Base-by-base conservation (phyloP, 2,113 vertebrate genomes). In the Acinonyx jubatus region DNA sequence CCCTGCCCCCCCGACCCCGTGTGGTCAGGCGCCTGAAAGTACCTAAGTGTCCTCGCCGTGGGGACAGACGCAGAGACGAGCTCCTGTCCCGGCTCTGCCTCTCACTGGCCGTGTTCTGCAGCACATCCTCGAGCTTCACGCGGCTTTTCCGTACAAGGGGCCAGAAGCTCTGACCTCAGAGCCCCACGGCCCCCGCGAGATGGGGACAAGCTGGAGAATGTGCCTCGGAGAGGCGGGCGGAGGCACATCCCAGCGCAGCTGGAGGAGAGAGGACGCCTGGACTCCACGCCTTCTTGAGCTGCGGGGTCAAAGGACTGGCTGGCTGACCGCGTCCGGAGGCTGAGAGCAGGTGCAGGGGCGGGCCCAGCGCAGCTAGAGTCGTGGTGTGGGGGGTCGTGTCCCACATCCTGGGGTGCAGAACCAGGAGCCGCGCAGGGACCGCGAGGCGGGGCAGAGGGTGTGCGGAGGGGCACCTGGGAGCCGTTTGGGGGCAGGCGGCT, bases 21-120 rank as follows among this genome's bases (percentile, higher is more conserved):
- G 52, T n/a, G 29, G 31, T 33, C 52, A 21, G 55, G 21, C 27
- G 3, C 52, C 14, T 8, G 4, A 8, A 7, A 4, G 4, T 4
- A 5, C 31, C 21, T 2, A 4, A 33, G 48, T 0, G 25, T 38
- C 25, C 45, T 21, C 3, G 25, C 6, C 1, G 23, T 31, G 57
- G 65, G 45, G 45, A 55, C 33, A 52, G 73, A 19, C 0, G 0
- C 52, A n/a, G 19, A n/a, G 27, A 18, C 0, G 1, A 23, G 27
- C 29, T 21, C 21, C 27, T 1, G 12, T 31, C 27, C 5, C 0
- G 0, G n/a, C 90, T 66, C 66, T 36, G 16, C 15, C 5, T 0
- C 4, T 0, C n/a, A 3, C 41, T 2, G n/a, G 6, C 65, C 7
- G 11, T 55, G 52, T 5, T 45, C 55, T 5, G 12, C 50, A 23